Conservation (phyloP, 1,140 invertebrate species). For the Parasteatoda tepidariorum region DNA sequence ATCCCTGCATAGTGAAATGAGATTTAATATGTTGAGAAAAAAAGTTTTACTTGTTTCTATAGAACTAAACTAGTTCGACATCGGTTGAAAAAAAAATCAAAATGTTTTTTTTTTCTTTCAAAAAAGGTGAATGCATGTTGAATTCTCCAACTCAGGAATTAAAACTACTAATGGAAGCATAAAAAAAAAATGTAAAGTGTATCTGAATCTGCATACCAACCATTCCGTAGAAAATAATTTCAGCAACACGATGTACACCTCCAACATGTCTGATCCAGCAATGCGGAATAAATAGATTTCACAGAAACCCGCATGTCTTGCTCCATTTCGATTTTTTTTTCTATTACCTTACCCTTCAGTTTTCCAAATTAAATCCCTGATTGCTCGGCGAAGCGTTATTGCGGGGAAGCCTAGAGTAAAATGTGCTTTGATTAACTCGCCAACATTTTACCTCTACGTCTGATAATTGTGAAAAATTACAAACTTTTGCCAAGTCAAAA, state of each 20-base stretch:
- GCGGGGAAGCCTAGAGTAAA: constrained; percentile 1
- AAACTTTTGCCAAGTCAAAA: background rate
- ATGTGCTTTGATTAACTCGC: constrained; percentile 41
- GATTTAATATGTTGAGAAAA: no score
- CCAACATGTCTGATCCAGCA: constrained; percentile 15
- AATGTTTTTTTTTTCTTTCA: background rate
- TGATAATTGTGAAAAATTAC: constrained; percentile 40
- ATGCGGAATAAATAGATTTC: constrained; percentile 41
- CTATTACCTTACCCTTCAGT: background rate
- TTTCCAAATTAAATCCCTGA: constrained; percentile 29
- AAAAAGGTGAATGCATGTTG: background rate
- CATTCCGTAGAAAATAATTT: constrained; percentile 30
- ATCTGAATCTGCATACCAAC: background rate
- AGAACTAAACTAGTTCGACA: background rate
- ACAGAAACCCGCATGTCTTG: background rate
- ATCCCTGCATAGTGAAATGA: no score
- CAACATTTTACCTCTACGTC: constrained; percentile 6
- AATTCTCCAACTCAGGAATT: background rate
- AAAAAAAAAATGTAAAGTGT: background rate
- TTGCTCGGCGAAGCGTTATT: constrained; percentile 20
- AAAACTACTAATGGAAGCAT: background rate
- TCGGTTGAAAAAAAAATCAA: background rate
- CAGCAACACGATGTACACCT: constrained; percentile 18
- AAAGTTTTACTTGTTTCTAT: background rate
- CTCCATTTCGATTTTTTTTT: constrained; percentile 7